Evolutionary conservation across 2,797 vertebrate genomes (phyloP), one percentile per base, ranked within the genome.

Genomic region (Fistularia commersonii): DNA sequence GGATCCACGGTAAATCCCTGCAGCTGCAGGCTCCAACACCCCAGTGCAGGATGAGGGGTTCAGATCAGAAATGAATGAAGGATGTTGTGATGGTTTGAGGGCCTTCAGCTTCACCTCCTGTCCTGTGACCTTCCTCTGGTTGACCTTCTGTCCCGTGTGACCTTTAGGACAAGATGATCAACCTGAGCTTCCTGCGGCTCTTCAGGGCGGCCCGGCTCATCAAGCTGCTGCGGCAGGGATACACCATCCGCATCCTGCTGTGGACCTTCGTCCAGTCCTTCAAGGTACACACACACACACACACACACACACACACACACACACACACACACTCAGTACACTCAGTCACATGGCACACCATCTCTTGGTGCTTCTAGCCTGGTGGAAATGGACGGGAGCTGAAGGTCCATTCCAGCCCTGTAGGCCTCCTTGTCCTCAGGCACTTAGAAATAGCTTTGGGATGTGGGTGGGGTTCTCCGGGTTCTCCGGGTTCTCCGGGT

Each of bases 261-360:
- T 98, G 96, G 96, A 99, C 97, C 0, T 99, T 99, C 0, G 96
- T 98, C 38, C 97, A 99, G 88, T 99, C 97, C 34, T 99, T 99
- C 75, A 99, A 99, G 94, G 97, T 98, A 66, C 82, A 57, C 8
- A 14, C 32, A 11, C 41, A 42, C 37, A 48, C n/a, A 7, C 10
- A 15, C 40, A 34, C 8, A 32, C 10, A 34, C 15, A 40, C 14
- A 38, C 32, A 36, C 8, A 40, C 23, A 33, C 15, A 32, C 6
- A 7, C 35, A 32, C 14, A 41, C 3, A 4, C 6, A 43, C 12
- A 35, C 38, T 33, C 10, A 7, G 6, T 32, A 10, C 3, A 3
- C 12, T 12, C 32, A 54, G 35, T 8, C 32, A 11, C 6, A 46
- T 10, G 13, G 11, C 32, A 45, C 15, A n/a, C 32, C n/a, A n/a